phyloP scores from a whole-genome alignment of 2,113 vertebrate species.

The Ancistrus triradiatus region DNA sequence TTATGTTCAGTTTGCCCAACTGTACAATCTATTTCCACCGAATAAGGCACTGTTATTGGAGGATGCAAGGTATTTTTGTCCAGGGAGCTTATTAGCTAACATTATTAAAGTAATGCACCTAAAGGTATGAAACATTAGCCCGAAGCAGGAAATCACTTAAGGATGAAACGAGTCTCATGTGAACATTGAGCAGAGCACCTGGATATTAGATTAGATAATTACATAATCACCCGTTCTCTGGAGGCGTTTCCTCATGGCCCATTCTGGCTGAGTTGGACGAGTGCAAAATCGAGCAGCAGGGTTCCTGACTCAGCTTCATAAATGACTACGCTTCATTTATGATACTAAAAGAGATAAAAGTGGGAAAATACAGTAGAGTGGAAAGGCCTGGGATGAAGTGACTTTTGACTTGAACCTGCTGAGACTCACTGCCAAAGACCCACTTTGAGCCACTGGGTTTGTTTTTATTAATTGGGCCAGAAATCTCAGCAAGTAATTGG shows the following conservation, averaged over 20 bases:
- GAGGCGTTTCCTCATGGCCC: constrained; percentile 14
- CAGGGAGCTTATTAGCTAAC: background rate
- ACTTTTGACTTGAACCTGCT: constrained; percentile 18
- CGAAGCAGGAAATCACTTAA: background rate
- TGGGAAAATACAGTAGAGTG: constrained; percentile 9
- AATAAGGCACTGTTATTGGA: no score
- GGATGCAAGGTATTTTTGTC: background rate
- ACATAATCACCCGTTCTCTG: constrained; percentile 24
- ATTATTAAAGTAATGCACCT: background rate
- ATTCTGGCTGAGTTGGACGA: constrained; percentile 53
- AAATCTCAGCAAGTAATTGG: constrained; percentile 17
- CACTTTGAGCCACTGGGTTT: constrained; percentile 5
- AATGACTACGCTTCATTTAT: constrained; percentile 41
- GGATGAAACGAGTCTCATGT: background rate
- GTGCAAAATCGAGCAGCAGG: constrained; percentile 22
- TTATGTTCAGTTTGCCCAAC: no score
- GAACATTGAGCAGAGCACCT: constrained; percentile 1
- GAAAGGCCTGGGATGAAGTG: constrained; percentile 18
- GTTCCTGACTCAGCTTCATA: constrained; percentile 7
- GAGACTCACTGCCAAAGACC: constrained; percentile 4
- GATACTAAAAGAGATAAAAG: constrained; percentile 32
- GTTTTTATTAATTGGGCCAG: constrained; percentile 16
- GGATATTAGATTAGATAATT: constrained; percentile 28
- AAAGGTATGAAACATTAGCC: background rate
- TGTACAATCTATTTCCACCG: background rate